A percentile compares a stretch with the other conserved stretches of the same genome.
phyloP scores from a whole-genome alignment of 2,888 invertebrate genomes.

The Philaethria dido region DNA sequence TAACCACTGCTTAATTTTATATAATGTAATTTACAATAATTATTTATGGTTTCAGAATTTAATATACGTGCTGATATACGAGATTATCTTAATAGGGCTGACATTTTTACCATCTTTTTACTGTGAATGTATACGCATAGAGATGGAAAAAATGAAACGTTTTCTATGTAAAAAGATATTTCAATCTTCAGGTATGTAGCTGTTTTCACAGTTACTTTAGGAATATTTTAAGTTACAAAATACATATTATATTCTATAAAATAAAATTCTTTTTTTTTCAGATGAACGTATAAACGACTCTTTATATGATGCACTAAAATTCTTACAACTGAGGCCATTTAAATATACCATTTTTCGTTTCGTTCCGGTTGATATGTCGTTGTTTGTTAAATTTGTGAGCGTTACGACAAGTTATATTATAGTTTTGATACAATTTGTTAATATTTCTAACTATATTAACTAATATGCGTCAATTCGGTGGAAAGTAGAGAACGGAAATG shows the following conservation, averaged over 20 bases:
- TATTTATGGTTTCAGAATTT: neutral
- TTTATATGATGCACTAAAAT: neutral
- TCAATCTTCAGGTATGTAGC: neutral
- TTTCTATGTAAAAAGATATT: conserved; percentile 1
- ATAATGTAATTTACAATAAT: too few species aligned
- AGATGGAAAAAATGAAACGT: too few species aligned
- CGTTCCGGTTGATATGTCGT: neutral
- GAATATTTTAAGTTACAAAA: too few species aligned
- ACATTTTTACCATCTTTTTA: conserved; percentile 1
- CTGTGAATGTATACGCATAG: neutral
- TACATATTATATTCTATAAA: too few species aligned
- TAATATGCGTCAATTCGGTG: too few species aligned
- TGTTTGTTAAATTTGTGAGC: neutral
- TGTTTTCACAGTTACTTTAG: too few species aligned
- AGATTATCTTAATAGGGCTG: neutral
- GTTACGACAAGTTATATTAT: conserved; percentile 5
- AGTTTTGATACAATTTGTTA: conserved; percentile 6
- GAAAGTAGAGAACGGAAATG: too few species aligned
- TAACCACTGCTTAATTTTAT: too few species aligned
- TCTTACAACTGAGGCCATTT: neutral
- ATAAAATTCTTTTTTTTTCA: neutral
- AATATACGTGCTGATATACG: neutral
- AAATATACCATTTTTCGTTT: neutral
- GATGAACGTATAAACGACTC: neutral
- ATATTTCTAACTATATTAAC: conserved; percentile 1